Percentiles rank a stretch among this genome's conserved stretches.
Conservation (phyloP, 2,113 vertebrate species). For the Labeo rohita region DNA sequence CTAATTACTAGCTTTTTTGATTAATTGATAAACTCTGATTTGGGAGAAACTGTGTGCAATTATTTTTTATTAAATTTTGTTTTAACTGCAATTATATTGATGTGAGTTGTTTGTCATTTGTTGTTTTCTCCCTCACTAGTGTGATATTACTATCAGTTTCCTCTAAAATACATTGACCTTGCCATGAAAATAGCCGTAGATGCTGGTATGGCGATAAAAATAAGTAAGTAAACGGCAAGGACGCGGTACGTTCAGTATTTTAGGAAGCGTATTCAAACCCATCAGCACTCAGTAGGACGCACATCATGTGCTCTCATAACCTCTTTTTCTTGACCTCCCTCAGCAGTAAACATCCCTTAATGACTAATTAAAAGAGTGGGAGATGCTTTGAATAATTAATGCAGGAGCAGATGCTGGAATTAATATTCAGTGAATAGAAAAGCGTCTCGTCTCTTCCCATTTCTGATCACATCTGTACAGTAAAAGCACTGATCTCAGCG, state of each 20-base stretch:
- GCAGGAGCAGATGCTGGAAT: constrained; percentile 52
- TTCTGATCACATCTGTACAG: not conserved
- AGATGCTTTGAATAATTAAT: constrained; percentile 58
- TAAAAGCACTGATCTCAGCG: no score
- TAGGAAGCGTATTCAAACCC: not conserved
- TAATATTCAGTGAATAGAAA: constrained; percentile 51
- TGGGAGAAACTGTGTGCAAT: no score
- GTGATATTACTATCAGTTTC: no score
- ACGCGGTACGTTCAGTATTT: not conserved
- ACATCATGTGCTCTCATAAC: constrained; percentile 16
- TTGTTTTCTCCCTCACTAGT: no score
- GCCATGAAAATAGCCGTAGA: no score
- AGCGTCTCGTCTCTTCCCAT: not conserved
- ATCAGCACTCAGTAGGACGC: constrained; percentile 9
- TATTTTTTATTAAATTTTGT: no score
- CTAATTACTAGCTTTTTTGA: no score
- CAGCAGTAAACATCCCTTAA: constrained; percentile 55
- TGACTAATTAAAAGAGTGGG: constrained; percentile 53
- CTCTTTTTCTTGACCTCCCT: constrained; percentile 57
- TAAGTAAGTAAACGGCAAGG: not conserved
- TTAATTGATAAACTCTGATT: no score
- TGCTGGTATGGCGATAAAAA: no score
- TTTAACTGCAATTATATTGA: no score
- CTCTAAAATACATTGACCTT: no score
- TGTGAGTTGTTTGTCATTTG: no score